Evolutionary conservation across 23 tunicate species (phyloP), one percentile per base, ranked within the genome.

Genomic region (Halocynthia roretzi): DNA sequence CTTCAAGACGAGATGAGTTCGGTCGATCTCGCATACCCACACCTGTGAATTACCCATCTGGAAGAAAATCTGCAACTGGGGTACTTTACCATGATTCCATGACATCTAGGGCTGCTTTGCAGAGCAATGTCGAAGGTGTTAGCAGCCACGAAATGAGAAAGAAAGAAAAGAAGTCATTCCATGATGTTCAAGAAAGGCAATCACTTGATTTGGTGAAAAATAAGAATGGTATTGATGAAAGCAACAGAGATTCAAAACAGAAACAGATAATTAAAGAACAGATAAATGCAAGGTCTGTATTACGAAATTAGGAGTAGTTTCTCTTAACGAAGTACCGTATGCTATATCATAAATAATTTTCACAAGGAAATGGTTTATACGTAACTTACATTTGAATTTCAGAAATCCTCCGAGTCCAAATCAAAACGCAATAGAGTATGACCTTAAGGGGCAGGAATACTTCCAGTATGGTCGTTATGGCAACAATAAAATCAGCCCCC

Each of bases 81-180:
- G 62, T 74, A 2, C 62, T 48, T 2, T 74, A 53, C 21, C 78
- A 74, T 56, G 78, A 74, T 54, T 52, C 68, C 10, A 53, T 19
- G 14, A 31, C 64, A 15, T 74, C 78, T 15, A 54, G 22, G 22
- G 12, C 78, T 15, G 78, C 78, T 14, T 21, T 74, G 55, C 56
- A 44, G 20, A 74, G 78, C 78, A 74, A 74, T 48, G 56, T 74
- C 19, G 78, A 74, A 64, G 78, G 78, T 15, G 78, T 74, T 8
- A 48, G 78, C 8, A 74, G 78, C 56, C 78, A 52, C 21, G 78
- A 74, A 5, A 74, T 74, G 20, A 64, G 56, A 50, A 52, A 31
- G 44, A 31, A 31, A 31, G 44, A 31, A 31, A 4, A 31, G 4
- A 31, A 31, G 44, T 31, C 44, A 31, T 31, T 31, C 44, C 44